Conservation (phyloP, 2,113 vertebrate species). For the Chroicocephalus ridibundus region DNA sequence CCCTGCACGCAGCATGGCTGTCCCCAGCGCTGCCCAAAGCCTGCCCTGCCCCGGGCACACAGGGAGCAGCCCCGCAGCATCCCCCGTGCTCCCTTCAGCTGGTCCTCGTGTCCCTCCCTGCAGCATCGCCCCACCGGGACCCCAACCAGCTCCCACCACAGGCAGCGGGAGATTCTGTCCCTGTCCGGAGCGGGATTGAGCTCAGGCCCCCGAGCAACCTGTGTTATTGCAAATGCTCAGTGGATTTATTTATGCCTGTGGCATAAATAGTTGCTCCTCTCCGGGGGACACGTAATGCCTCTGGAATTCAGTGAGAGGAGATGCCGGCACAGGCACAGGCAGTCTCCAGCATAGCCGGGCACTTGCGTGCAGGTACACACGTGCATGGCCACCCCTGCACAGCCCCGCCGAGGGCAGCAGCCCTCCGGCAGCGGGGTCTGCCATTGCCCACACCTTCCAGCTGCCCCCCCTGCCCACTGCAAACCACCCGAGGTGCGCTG, state of each 20-base stretch:
- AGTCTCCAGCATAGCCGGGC: rapidly evolving
- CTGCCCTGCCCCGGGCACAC: rapidly evolving
- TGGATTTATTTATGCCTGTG: conserved; percentile 59
- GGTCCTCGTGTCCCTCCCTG: rapidly evolving
- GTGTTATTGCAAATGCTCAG: not conserved
- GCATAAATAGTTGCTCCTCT: conserved; percentile 62
- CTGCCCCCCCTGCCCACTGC: not conserved
- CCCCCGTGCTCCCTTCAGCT: not conserved
- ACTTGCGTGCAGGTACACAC: rapidly evolving
- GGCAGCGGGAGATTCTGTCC: not conserved
- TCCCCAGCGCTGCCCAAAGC: not conserved
- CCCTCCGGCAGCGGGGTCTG: not conserved
- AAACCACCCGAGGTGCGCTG: rapidly evolving
- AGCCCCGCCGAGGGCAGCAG: not conserved
- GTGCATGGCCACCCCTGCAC: not conserved
- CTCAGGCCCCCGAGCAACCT: not conserved
- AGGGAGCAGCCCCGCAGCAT: not conserved
- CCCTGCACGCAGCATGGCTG: not conserved
- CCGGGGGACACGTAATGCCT: not conserved
- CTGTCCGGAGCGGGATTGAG: rapidly evolving
- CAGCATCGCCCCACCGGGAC: rapidly evolving
- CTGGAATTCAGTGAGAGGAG: conserved; percentile 41
- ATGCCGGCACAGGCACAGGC: not conserved
- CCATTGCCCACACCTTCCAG: not conserved
- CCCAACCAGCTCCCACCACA: not conserved